Evolutionary conservation across 2,888 invertebrate genomes (phyloP), one percentile per base, ranked within the genome.

Genomic region (Asteroscopus sphinx): DNA sequence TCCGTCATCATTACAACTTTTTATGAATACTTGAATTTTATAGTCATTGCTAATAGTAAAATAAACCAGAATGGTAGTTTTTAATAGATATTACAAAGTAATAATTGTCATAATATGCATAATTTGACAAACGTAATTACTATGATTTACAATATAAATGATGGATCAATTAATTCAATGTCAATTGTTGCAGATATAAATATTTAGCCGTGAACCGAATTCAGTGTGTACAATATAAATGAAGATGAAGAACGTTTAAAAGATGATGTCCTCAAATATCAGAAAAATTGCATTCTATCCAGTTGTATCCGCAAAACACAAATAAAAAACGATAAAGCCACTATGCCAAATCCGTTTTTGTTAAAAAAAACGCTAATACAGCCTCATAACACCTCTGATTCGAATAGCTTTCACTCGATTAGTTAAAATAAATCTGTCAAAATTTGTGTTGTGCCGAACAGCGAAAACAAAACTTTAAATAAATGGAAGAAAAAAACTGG

Each of bases 21-120:
- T 68, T 68, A 63, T 68, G 51, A 52, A 26, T 41, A 51, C 51
- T 48, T 32, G 9, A 21, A 45, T 63, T 57, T 63, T 41, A 67
- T 26, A 21, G 40, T 17, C 12, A 52, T 62, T 45, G 17, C 25
- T 40, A 67, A 45, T 45, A 15, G 33, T 48, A 36, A n/a, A 33
- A 30, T 54, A 56, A 66, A 62, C 46, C 12, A 67, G 40, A 37
- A 51, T 39, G 17, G 28, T 30, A 51, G 35, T 56, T 40, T 21
- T 68, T 68, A 40, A 47, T 25, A 17, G 16, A 35, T 40, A 40
- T 68, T 40, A 25, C 7, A 28, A 45, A 45, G 28, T 44, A 16
- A 35, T 35, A 36, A 51, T 56, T 51, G 11, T 9, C 6, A 21
- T 62, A 15, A 16, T 48, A 33, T 54, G 6, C 25, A 28, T 21